These are phyloP conservation scores for Cerastis leucographa DNA, from an alignment of 2,888 invertebrate genomes.

Conservation along the genomic window DNA sequence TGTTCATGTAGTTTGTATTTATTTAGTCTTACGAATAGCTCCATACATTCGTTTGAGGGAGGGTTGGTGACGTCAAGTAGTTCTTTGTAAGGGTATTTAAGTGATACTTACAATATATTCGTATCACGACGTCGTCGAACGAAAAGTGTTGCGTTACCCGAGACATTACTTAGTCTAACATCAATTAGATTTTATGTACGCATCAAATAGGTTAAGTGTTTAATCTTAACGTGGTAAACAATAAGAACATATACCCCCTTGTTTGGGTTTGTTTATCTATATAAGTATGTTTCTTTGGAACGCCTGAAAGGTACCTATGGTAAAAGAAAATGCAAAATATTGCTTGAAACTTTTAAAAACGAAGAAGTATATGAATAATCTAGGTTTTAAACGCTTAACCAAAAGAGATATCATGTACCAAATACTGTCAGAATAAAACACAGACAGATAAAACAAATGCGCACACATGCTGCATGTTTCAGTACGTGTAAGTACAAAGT, in stretches of 20 bases:
- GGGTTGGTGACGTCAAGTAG: slow-evolving; percentile 71
- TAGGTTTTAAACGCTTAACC: neutral
- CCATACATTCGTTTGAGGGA: slow-evolving; percentile 71
- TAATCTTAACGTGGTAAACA: slow-evolving; percentile 39
- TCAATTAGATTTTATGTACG: slow-evolving; percentile 59
- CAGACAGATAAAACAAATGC: slow-evolving; percentile 44
- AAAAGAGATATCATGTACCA: slow-evolving; percentile 6
- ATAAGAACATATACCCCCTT: slow-evolving; percentile 4
- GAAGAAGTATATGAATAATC: neutral
- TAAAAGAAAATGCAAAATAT: neutral
- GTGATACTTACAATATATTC: slow-evolving; percentile 64
- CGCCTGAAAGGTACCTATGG: neutral
- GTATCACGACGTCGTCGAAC: slow-evolving; percentile 47
- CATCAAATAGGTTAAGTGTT: slow-evolving; percentile 55
- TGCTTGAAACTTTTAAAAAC: neutral
- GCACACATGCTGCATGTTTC: slow-evolving; percentile 41
- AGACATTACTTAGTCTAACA: slow-evolving; percentile 50
- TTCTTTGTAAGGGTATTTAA: slow-evolving; percentile 66
- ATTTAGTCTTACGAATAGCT: slow-evolving; percentile 79
- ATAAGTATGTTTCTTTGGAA: neutral
- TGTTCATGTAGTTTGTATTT: slow-evolving; percentile 81
- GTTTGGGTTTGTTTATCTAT: neutral
- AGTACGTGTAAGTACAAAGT: slow-evolving; percentile 46
- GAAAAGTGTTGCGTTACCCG: slow-evolving; percentile 54
- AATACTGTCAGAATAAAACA: slow-evolving; percentile 27